A percentile compares a stretch with the other conserved stretches of the same genome.
These are phyloP conservation scores for Apantesis nais DNA, from an alignment of 2,888 invertebrate species.

Conservation along the genomic window DNA sequence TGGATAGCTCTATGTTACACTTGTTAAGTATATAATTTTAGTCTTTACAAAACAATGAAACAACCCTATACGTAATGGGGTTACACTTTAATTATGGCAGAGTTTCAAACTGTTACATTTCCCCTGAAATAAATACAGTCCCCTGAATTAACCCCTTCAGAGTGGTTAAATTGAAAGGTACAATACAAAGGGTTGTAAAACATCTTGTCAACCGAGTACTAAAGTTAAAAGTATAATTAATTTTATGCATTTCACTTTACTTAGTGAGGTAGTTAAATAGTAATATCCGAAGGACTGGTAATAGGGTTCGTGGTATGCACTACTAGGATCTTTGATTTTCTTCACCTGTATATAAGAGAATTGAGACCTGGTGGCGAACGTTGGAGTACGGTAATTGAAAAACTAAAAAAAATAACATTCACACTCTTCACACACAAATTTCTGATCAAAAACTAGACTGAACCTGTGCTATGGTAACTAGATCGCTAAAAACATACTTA, in stretches of 20 bases:
- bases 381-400: too few relatives aligned
- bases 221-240: conserved; percentile 27
- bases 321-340: neutral
- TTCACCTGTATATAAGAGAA: too few relatives aligned
- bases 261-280: conserved; percentile 17
- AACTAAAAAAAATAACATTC: too few relatives aligned
- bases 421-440: too few relatives aligned
- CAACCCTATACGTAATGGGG: neutral
- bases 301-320: neutral
- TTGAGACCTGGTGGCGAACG: too few relatives aligned
- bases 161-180: conserved; percentile 26
- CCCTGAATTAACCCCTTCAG: too few relatives aligned
- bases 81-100: neutral
- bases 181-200: conserved; percentile 36
- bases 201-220: conserved; percentile 30
- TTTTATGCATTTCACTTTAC: conserved; percentile 40
- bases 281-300: neutral
- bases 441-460: too few relatives aligned
- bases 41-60: neutral
- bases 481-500: too few relatives aligned
- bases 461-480: too few relatives aligned
- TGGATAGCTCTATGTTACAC: too few relatives aligned
- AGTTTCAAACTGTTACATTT: conserved; percentile 1
- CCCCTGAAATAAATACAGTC: neutral
- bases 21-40: neutral